Evolutionary conservation across 2,888 invertebrate genomes (phyloP), one percentile per base, ranked within the genome.

Genomic region (Gastrophysa polygoni): DNA sequence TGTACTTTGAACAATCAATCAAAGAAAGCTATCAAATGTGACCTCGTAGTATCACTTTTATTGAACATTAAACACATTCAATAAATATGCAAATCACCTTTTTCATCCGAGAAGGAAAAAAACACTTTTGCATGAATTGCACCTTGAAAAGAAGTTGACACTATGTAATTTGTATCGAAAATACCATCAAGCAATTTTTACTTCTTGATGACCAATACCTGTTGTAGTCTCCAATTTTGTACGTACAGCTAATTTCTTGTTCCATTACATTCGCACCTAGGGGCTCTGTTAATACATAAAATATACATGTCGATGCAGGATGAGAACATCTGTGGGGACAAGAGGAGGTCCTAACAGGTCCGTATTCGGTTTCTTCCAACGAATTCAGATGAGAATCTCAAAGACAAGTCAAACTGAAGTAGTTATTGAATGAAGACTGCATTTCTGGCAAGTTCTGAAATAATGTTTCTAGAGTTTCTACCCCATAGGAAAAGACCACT

Each of bases 261-360:
- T 44, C 29, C 48, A 56, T 60, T 55, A 60, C 55, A 43, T 55
- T 56, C 49, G 48, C 60, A 60, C 60, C 60, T 55, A 43, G n/a
- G 48, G 60, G 60, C 48, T 49, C 6, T 10, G 43, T 21, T 49
- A 43, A 54, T 54, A 44, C 11, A 20, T 38, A 24, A 21, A 54
- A 54, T 54, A 44, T 54, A 54, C 34, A 21, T 54, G 44, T 54
- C 18, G 51, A 51, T 24, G 6, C 10, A 24, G 54, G 18, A 16
- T 43, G 43, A 20, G 2, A 20, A 20, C 38, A 10, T 28, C n/a
- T 43, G 8, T 20, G 43, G 43, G 20, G 10, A 38, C n/a, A 21
- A n/a, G 21, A 52, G 14, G 11, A 54, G 8, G 38, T 14, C 17
- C 16, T 16, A 24, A 10, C 28, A 54, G 54, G 44, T 11, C 43